phyloP scores from a whole-genome alignment of 2,888 invertebrate species.

The Microctonus hyperodae region DNA sequence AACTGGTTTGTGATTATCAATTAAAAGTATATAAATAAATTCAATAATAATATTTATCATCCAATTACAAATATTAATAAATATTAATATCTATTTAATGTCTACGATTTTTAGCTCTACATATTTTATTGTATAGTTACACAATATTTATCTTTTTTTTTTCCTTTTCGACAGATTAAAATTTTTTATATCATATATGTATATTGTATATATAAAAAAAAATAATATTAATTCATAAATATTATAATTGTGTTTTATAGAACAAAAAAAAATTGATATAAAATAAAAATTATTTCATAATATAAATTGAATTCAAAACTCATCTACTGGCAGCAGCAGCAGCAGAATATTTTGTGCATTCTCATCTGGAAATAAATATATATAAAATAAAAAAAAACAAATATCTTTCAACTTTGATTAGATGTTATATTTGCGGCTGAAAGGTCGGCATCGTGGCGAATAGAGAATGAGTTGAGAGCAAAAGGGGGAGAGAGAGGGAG shows the following conservation, averaged over 20 bases:
- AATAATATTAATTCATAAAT: too few relatives aligned
- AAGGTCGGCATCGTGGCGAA: conserved; percentile 3
- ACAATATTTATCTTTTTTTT: too few relatives aligned
- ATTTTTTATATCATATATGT: neutral
- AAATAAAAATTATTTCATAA: neutral
- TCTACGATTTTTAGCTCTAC: neutral
- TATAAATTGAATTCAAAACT: conserved; percentile 3
- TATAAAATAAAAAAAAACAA: conserved; percentile 2
- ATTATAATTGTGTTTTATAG: too few relatives aligned
- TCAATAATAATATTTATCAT: neutral
- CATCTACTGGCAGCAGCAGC: neutral
- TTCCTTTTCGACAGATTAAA: neutral
- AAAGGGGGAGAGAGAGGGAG: neutral
- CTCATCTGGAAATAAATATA: conserved; percentile 7
- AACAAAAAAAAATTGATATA: too few relatives aligned
- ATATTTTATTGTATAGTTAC: neutral
- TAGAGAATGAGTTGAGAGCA: neutral
- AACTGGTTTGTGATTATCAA: neutral
- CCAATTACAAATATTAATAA: neutral
- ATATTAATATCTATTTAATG: too few relatives aligned
- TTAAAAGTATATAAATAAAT: neutral
- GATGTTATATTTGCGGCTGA: conserved; percentile 17
- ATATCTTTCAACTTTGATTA: conserved; percentile 21
- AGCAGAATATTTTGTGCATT: conserved; percentile 5
- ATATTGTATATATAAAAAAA: too few relatives aligned